These are phyloP conservation scores for Ctenopoma kingsleyae DNA, from an alignment of 2,797 vertebrate genomes.

Conservation along the genomic window DNA sequence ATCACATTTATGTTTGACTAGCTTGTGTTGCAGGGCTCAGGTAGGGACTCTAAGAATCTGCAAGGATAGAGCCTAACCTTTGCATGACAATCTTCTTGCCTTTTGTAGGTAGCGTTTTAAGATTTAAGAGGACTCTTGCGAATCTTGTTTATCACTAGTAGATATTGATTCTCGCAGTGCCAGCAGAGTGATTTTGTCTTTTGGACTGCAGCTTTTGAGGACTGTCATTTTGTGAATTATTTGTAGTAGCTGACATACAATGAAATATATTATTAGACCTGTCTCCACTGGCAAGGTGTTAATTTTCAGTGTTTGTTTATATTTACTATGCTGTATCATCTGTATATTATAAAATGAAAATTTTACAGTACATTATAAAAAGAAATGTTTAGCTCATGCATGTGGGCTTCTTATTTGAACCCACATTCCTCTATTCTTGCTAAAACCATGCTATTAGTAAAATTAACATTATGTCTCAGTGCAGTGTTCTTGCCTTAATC, in stretches of 20 bases:
- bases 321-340: background rate
- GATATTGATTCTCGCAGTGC: constrained; percentile 52
- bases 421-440: constrained; percentile 19
- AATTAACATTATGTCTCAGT: constrained; percentile 71
- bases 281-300: constrained; percentile 23
- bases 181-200: constrained; percentile 33
- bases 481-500: constrained; percentile 70
- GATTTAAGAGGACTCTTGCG: constrained; percentile 55
- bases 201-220: constrained; percentile 29
- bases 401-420: background rate
- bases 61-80: constrained; percentile 29
- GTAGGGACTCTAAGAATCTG: constrained; percentile 12
- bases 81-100: constrained; percentile 30
- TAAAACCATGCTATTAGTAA: constrained; percentile 69
- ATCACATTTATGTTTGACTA: constrained; percentile 44
- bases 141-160: constrained; percentile 53
- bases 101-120: constrained; percentile 47
- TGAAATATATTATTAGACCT: constrained; percentile 41
- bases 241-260: constrained; percentile 40
- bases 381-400: background rate
- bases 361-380: background rate
- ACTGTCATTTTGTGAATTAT: constrained; percentile 52
- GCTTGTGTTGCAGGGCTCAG: constrained; percentile 22
- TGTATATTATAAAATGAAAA: constrained; percentile 17
- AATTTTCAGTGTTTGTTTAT: constrained; percentile 10